Percentiles rank a stretch among this genome's conserved stretches.
Evolutionary conservation across 2,113 vertebrate genomes (phyloP).

Genomic region (Nothobranchius furzeri): DNA sequence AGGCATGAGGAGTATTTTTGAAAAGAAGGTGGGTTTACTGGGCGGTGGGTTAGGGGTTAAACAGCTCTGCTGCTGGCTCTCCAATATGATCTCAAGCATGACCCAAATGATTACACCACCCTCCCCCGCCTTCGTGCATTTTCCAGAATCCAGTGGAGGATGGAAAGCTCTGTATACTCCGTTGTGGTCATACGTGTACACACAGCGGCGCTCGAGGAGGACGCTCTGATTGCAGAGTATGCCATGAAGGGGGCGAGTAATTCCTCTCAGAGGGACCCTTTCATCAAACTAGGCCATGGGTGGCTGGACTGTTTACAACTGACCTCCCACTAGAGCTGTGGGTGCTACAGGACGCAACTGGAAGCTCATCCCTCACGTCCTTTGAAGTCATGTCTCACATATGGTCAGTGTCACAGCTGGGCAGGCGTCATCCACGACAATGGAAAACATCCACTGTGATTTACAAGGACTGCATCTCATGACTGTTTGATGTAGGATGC

Average conservation of each 20-base stretch:
- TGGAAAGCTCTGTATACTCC: conserved; percentile 46
- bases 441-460: conserved; percentile 5
- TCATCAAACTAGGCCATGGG: conserved; percentile 66
- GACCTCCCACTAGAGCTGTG: conserved; percentile 38
- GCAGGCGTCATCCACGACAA: conserved; percentile 31
- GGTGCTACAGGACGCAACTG: conserved; percentile 47
- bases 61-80: conserved; percentile 58
- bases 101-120: conserved; percentile 60
- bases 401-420: conserved; percentile 33
- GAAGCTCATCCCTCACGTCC: conserved; percentile 33
- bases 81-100: conserved; percentile 63
- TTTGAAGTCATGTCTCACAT: conserved; percentile 40
- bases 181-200: conserved; percentile 59
- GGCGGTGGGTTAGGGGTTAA: conserved; percentile 53
- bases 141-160: conserved; percentile 37
- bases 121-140: conserved; percentile 40
- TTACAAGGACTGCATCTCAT: conserved; percentile 35
- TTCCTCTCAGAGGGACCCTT: conserved; percentile 53
- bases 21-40: conserved; percentile 14
- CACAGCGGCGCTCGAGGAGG: conserved; percentile 42
- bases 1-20: conserved; percentile 38
- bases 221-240: conserved; percentile 52
- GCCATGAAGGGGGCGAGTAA: conserved; percentile 43
- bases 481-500: background rate
- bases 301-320: conserved; percentile 59